Conservation (phyloP, 2,797 vertebrate species). For the Diplodus sargus region DNA sequence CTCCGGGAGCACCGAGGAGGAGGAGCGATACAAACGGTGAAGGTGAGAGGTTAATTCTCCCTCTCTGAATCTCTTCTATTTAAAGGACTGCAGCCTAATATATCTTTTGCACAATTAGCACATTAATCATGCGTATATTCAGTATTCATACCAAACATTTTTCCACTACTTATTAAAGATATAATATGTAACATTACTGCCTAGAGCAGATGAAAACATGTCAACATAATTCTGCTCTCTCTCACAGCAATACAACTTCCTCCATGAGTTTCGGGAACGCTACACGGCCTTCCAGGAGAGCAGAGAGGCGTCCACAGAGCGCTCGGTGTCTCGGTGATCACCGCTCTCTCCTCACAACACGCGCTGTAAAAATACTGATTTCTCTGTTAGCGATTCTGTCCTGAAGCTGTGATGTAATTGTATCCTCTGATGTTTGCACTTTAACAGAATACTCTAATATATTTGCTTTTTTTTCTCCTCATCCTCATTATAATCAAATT, state of each 20-base stretch:
- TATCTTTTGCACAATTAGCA: background rate
- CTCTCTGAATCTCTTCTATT: background rate
- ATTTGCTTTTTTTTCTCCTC: slow-evolving; percentile 26
- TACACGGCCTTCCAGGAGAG: slow-evolving; percentile 80
- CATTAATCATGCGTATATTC: background rate
- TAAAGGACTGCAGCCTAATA: background rate
- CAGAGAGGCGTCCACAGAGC: slow-evolving; percentile 69
- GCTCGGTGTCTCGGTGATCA: slow-evolving; percentile 87
- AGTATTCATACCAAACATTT: background rate
- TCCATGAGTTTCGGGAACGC: slow-evolving; percentile 92
- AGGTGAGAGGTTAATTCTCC: slow-evolving; percentile 80
- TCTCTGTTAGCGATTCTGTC: background rate
- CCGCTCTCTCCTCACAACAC: background rate
- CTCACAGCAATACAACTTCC: slow-evolving; percentile 93
- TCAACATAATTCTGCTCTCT: background rate
- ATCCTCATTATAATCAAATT: slow-evolving; percentile 29
- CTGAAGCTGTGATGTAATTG: slow-evolving; percentile 13
- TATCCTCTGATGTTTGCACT: slow-evolving; percentile 69
- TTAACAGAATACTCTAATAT: slow-evolving; percentile 73
- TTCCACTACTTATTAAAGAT: background rate
- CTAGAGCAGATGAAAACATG: too few species aligned
- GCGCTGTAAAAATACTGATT: background rate
- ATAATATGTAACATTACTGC: too few species aligned
- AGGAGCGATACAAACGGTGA: slow-evolving; percentile 93
- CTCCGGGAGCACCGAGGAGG: slow-evolving; percentile 88